Evolutionary conservation across 1,140 invertebrate species (phyloP).

Genomic region (Carcinoscorpius rotundicauda): DNA sequence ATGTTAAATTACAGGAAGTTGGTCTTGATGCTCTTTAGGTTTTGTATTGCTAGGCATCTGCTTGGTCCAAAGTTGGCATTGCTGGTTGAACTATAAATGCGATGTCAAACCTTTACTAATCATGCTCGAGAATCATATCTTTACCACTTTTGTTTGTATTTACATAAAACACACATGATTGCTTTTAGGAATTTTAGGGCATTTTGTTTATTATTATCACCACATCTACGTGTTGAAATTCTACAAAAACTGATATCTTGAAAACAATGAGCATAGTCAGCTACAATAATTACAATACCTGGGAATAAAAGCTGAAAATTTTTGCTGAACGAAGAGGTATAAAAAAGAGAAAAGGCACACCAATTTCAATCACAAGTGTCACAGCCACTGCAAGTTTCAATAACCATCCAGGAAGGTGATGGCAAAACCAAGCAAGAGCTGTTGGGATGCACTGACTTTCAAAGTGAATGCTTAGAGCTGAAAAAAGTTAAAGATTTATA

Average conservation of each 20-base stretch:
- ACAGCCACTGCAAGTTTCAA: conserved; percentile 48
- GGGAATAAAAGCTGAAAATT: conserved; percentile 49
- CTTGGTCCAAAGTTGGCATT: too few species aligned
- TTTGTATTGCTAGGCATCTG: too few species aligned
- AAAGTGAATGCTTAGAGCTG: conserved; percentile 60
- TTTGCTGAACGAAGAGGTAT: conserved; percentile 51
- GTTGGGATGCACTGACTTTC: conserved; percentile 61
- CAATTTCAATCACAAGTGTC: conserved; percentile 52
- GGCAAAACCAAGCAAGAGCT: conserved; percentile 52
- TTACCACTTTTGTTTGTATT: neutral
- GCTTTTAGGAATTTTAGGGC: neutral
- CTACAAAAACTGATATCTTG: too few species aligned
- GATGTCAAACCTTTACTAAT: too few species aligned
- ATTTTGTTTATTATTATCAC: too few species aligned
- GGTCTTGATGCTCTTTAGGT: too few species aligned
- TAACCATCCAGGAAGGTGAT: conserved; percentile 53
- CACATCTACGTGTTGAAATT: too few species aligned
- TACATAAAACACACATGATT: neutral
- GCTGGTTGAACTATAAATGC: too few species aligned
- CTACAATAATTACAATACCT: conserved; percentile 40
- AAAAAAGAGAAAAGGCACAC: conserved; percentile 65
- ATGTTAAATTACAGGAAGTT: too few species aligned
- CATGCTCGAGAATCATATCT: too few species aligned
- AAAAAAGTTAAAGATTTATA: conserved; percentile 29
- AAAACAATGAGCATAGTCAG: too few species aligned